Percentiles rank a stretch among this genome's conserved stretches.
Conservation (phyloP, 1,140 invertebrate genomes). For the Elymnias hypermnestra region DNA sequence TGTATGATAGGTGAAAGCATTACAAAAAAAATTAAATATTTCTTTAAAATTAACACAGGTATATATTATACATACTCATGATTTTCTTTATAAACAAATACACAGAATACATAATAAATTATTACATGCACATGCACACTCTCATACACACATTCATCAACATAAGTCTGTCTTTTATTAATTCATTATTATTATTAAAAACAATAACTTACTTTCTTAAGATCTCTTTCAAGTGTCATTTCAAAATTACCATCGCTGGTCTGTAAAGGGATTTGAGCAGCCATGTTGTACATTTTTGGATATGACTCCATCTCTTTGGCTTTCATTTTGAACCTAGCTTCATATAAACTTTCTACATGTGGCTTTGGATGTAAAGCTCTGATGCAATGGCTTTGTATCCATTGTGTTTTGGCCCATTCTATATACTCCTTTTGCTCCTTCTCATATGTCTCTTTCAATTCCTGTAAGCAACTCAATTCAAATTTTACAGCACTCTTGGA, state of each 20-base stretch:
- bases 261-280: slow-evolving; percentile 52
- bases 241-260: slow-evolving; percentile 24
- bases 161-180: background rate
- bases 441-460: slow-evolving; percentile 39
- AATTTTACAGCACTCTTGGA: no score
- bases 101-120: no score
- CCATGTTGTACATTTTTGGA: slow-evolving; percentile 42
- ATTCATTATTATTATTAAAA: background rate
- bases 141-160: background rate
- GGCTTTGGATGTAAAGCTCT: slow-evolving; percentile 51
- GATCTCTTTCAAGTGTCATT: slow-evolving; percentile 31
- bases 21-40: no score
- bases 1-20: no score
- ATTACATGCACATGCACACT: no score
- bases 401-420: slow-evolving; percentile 51
- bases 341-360: slow-evolving; percentile 42
- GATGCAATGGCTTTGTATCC: slow-evolving; percentile 42
- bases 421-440: slow-evolving; percentile 55
- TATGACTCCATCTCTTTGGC: slow-evolving; percentile 35
- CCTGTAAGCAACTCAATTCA: slow-evolving; percentile 20
- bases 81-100: no score
- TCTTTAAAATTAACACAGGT: no score
- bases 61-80: no score
- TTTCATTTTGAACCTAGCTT: slow-evolving; percentile 45
- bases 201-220: slow-evolving; percentile 38